phyloP scores from a whole-genome alignment of 92 coral and sea anemone genomes.

The Porites divaricata region DNA sequence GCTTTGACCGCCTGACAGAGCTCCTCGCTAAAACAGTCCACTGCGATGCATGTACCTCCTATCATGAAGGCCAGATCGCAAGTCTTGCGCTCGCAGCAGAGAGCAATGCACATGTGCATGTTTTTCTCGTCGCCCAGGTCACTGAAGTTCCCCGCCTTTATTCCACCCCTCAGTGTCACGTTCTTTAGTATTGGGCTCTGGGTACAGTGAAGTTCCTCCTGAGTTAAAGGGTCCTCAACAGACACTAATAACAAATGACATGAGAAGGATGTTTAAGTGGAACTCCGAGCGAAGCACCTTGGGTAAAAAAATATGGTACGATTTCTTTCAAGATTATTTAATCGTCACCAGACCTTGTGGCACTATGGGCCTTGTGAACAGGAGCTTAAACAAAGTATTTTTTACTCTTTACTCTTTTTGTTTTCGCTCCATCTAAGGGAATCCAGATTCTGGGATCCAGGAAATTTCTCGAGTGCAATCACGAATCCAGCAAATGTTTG shows the following conservation, averaged over 20 bases:
- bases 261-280: neutral
- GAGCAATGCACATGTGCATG: slow-evolving; percentile 98
- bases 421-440: too few relatives aligned
- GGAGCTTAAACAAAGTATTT: too few relatives aligned
- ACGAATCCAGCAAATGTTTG: too few relatives aligned
- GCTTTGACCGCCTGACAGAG: slow-evolving; percentile 92
- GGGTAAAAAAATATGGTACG: too few relatives aligned
- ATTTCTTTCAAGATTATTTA: too few relatives aligned
- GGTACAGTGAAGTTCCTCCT: slow-evolving; percentile 93
- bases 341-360: too few relatives aligned
- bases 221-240: slow-evolving; percentile 75
- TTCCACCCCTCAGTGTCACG: slow-evolving; percentile 96
- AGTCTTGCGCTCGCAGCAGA: slow-evolving; percentile 89
- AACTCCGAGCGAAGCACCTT: too few relatives aligned
- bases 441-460: too few relatives aligned
- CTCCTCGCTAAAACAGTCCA: slow-evolving; percentile 94
- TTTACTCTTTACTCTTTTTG: too few relatives aligned
- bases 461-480: too few relatives aligned
- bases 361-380: too few relatives aligned
- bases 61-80: slow-evolving; percentile 99
- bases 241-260: slow-evolving; percentile 36
- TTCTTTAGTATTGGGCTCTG: slow-evolving; percentile 93
- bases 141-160: slow-evolving; percentile 92
- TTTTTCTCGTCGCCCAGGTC: slow-evolving; percentile 95
- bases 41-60: slow-evolving; percentile 90